phyloP scores from a whole-genome alignment of 2,113 vertebrate species.

The Lycaon pictus region DNA sequence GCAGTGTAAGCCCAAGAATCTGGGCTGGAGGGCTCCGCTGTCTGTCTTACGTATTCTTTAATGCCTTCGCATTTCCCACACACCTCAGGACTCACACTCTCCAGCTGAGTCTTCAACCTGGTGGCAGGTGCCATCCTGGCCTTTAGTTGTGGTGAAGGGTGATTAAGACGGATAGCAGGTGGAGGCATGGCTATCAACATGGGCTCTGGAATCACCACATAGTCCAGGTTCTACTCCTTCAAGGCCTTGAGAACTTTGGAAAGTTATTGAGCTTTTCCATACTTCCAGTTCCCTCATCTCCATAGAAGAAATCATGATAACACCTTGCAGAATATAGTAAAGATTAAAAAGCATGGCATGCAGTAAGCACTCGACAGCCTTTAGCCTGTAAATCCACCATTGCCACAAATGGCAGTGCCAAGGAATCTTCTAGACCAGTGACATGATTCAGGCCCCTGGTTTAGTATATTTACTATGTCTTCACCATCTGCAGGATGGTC shows the following conservation, averaged over 20 bases:
- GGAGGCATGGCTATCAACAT: not conserved
- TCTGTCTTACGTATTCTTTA: not conserved
- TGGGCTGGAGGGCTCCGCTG: not conserved
- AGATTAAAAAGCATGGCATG: accelerated
- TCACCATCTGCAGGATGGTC: not conserved
- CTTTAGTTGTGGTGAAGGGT: not conserved
- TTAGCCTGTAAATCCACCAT: not conserved
- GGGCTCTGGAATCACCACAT: not conserved
- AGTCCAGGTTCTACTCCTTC: not conserved
- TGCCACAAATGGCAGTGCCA: not conserved
- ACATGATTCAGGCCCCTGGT: not conserved
- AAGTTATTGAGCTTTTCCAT: not conserved
- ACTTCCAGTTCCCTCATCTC: not conserved
- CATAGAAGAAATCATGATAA: not conserved
- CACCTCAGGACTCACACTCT: not conserved
- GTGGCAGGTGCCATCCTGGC: accelerated
- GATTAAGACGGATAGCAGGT: not conserved
- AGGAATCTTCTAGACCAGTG: not conserved
- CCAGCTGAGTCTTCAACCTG: not conserved
- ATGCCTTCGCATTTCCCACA: not conserved
- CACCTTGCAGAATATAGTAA: not conserved
- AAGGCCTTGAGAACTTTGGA: not conserved
- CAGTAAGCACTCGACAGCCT: not conserved
- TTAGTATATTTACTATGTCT: not conserved
- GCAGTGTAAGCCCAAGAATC: not conserved